A percentile compares a stretch with the other conserved stretches of the same genome.
Evolutionary conservation across 2,113 vertebrate genomes (phyloP).

Genomic region (Carassius auratus): DNA sequence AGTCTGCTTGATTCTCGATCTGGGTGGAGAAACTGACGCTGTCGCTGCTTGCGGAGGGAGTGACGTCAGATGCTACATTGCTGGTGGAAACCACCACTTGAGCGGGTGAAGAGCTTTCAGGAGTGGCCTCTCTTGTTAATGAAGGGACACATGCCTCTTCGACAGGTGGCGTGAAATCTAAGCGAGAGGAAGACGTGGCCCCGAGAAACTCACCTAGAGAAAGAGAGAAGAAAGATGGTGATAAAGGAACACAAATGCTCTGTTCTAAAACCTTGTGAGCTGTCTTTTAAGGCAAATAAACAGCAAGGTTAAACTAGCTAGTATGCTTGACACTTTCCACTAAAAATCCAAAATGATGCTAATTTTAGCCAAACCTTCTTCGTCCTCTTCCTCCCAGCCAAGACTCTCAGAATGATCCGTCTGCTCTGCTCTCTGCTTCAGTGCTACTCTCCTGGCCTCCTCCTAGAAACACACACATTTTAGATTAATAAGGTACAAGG

Average conservation of each 20-base stretch:
- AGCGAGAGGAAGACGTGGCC: conserved; percentile 72
- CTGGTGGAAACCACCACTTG: conserved; percentile 47
- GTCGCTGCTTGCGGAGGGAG: conserved; percentile 90
- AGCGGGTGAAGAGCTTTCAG: conserved; percentile 48
- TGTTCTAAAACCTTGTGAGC: too few relatives aligned
- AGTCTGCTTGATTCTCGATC: conserved; percentile 72
- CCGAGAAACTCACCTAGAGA: conserved; percentile 84
- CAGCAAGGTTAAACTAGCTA: background rate
- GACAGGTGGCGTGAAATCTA: conserved; percentile 68
- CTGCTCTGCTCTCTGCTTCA: conserved; percentile 94
- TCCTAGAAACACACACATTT: conserved; percentile 76
- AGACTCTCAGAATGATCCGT: conserved; percentile 84
- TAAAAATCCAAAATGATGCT: background rate
- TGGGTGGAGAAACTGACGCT: conserved; percentile 89
- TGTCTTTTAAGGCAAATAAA: background rate
- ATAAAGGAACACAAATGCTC: background rate
- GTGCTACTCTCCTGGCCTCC: conserved; percentile 87
- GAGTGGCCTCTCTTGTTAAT: conserved; percentile 29
- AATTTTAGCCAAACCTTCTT: conserved; percentile 76
- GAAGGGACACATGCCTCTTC: conserved; percentile 59
- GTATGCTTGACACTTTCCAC: background rate
- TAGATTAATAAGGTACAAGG: background rate
- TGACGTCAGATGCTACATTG: conserved; percentile 69
- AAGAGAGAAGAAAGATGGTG: background rate
- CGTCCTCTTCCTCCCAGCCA: conserved; percentile 95